Evolutionary conservation across 2,888 invertebrate species (phyloP).

Genomic region (Hirtodrosophila cameraria): DNA sequence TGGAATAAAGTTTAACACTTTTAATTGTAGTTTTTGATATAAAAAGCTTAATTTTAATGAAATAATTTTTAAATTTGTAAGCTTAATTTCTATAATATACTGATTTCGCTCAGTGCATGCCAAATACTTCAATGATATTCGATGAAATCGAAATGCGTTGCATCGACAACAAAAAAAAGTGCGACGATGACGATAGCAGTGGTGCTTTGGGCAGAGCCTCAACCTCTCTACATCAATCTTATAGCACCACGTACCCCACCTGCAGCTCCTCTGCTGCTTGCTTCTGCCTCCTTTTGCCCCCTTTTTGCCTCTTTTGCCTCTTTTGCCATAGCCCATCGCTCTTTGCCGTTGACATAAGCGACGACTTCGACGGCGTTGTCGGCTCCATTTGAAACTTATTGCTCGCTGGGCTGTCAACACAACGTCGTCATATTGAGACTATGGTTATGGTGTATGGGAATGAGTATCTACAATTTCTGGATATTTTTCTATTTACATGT

Average conservation of each 20-base stretch:
- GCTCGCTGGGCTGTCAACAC: slow-evolving; percentile 68
- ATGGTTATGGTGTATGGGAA: slow-evolving; percentile 1
- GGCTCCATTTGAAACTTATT: slow-evolving; percentile 75
- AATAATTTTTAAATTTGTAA: no score
- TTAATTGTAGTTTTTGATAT: no score
- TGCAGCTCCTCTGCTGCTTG: neutral
- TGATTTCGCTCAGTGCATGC: slow-evolving; percentile 49
- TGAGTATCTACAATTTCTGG: slow-evolving; percentile 32
- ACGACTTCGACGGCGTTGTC: slow-evolving; percentile 54
- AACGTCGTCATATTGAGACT: slow-evolving; percentile 44
- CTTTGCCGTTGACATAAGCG: slow-evolving; percentile 59
- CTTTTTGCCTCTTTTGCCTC: neutral
- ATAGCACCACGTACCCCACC: neutral
- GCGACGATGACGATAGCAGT: slow-evolving; percentile 19
- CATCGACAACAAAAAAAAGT: slow-evolving; percentile 9
- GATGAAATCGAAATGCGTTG: slow-evolving; percentile 65
- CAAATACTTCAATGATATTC: slow-evolving; percentile 45
- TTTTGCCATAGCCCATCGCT: slow-evolving; percentile 45
- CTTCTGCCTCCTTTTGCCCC: neutral
- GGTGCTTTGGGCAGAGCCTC: slow-evolving; percentile 24
- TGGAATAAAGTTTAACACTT: no score
- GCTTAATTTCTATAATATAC: slow-evolving; percentile 4
- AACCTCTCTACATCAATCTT: neutral
- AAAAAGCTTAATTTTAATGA: no score
- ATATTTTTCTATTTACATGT: slow-evolving; percentile 36